Conservation (phyloP, 2,113 vertebrate genomes). For the Struthio camelus region DNA sequence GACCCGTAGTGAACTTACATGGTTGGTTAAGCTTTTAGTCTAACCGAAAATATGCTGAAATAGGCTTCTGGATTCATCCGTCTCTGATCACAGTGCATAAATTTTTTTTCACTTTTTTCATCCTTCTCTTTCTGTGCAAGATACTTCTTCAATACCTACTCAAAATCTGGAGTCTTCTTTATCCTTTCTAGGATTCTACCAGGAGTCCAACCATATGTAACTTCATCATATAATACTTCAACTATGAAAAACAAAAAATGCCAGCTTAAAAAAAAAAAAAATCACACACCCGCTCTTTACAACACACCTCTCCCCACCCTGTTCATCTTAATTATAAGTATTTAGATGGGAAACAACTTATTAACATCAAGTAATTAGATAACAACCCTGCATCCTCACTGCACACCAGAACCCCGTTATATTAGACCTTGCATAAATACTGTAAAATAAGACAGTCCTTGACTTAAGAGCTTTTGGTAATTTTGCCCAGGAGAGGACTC, state of each 20-base stretch:
- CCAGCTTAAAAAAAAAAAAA: background rate
- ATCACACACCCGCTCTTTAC: slow-evolving; percentile 31
- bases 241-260: slow-evolving; percentile 14
- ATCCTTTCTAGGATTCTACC: slow-evolving; percentile 45
- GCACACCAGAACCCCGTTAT: background rate
- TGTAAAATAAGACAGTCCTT: background rate
- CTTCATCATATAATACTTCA: slow-evolving; percentile 31
- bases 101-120: background rate
- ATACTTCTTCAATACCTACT: background rate
- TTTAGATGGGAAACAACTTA: slow-evolving; percentile 36
- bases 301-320: slow-evolving; percentile 2
- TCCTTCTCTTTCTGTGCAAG: background rate
- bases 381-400: background rate
- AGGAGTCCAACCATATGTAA: background rate
- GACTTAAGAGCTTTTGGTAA: background rate
- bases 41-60: background rate
- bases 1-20: background rate
- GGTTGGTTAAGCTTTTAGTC: background rate
- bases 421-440: background rate
- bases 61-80: background rate
- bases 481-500: background rate
- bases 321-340: background rate
- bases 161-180: background rate
- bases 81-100: background rate
- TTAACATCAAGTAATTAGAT: slow-evolving; percentile 3